These are phyloP conservation scores for Nematostella vectensis DNA, from an alignment of 92 coral and sea anemone genomes.

Conservation along the genomic window DNA sequence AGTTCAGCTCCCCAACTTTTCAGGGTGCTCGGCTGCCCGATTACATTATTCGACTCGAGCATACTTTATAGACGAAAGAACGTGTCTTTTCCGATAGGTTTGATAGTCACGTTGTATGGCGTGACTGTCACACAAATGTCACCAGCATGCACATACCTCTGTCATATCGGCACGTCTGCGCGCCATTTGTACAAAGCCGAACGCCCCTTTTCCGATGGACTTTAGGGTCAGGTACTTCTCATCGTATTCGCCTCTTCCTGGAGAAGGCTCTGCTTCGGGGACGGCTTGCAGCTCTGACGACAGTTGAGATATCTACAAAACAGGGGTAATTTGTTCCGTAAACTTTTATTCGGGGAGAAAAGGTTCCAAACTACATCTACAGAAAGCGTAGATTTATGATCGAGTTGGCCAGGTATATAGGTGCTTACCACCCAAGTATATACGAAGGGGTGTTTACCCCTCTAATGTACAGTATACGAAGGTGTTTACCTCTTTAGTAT, in stretches of 20 bases:
- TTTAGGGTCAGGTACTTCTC: constrained; percentile 75
- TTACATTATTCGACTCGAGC: no score
- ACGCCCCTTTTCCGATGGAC: constrained; percentile 94
- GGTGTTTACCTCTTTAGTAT: no score
- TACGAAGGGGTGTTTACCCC: no score
- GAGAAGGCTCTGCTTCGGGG: constrained; percentile 50
- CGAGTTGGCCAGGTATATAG: background rate
- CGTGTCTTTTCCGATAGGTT: no score
- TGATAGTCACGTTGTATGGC: no score
- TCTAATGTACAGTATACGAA: no score
- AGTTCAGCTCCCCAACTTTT: no score
- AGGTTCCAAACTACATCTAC: background rate
- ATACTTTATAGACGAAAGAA: no score
- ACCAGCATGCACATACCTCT: no score
- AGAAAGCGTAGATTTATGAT: background rate
- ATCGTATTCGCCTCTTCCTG: constrained; percentile 88
- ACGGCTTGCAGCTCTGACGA: constrained; percentile 44
- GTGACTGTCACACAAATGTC: no score
- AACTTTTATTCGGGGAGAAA: background rate
- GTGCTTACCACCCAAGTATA: no score
- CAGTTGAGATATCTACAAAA: constrained; percentile 35
- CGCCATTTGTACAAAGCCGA: constrained; percentile 91
- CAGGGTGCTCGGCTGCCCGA: no score
- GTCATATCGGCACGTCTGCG: constrained; percentile 62
- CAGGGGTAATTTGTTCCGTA: background rate